These are phyloP conservation scores for Meghimatium bilineatum DNA, from an alignment of 2,888 invertebrate species.

Conservation along the genomic window DNA sequence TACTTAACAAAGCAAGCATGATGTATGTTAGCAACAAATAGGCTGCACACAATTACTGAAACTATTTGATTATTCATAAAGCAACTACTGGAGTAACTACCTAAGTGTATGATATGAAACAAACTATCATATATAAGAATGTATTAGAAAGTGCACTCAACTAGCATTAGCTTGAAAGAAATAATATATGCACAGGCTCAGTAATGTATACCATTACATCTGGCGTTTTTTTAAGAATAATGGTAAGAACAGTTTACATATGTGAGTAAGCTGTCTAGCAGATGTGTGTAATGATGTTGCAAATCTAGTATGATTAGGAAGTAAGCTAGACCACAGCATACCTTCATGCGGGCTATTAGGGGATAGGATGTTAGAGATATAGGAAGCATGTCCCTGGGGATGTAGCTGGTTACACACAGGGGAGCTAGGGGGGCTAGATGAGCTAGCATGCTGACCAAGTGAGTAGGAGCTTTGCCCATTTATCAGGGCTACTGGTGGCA, in stretches of 20 bases:
- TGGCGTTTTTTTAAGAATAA: neutral
- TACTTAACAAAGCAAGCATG: neutral
- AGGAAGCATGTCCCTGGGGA: neutral
- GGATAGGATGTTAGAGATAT: slow-evolving; percentile 1
- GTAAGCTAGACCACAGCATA: slow-evolving; percentile 13
- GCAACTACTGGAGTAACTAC: neutral
- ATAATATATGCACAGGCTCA: neutral
- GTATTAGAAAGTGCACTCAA: neutral
- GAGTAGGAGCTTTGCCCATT: slow-evolving; percentile 33
- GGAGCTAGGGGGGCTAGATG: neutral
- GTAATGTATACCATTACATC: neutral
- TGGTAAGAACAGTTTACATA: neutral
- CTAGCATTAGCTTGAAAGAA: neutral
- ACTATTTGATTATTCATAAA: neutral
- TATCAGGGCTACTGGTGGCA: slow-evolving; percentile 17
- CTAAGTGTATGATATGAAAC: neutral
- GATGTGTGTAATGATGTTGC: neutral
- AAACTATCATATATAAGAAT: neutral
- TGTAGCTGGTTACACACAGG: slow-evolving; percentile 12
- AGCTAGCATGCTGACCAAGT: slow-evolving; percentile 33
- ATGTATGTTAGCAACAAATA: neutral
- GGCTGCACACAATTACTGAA: neutral
- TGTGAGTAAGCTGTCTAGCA: slow-evolving; percentile 5
- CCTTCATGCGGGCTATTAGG: slow-evolving; percentile 33
- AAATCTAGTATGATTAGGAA: neutral